Evolutionary conservation across 2,888 invertebrate species (phyloP).

Genomic region (Trimorus sp.): DNA sequence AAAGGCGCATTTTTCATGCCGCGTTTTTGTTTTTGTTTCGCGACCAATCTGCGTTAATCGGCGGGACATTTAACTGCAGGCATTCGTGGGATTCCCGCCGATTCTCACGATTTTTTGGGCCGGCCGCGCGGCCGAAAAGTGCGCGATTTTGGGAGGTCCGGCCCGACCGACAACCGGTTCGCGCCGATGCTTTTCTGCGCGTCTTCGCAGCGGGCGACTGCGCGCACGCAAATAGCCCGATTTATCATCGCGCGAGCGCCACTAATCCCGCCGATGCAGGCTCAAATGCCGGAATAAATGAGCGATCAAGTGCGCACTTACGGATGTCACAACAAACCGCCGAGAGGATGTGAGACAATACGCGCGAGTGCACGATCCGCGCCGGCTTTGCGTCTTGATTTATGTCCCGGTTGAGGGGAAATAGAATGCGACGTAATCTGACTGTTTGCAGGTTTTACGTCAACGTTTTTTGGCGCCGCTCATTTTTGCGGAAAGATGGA

Average conservation of each 20-base stretch:
- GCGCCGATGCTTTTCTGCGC: constrained; percentile 37
- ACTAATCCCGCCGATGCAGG: constrained; percentile 72
- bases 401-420: too few species aligned
- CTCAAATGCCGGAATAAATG: constrained; percentile 45
- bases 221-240: constrained; percentile 73
- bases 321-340: constrained; percentile 33
- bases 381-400: too few species aligned
- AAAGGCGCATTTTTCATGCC: constrained; percentile 24
- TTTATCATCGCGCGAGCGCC: constrained; percentile 78
- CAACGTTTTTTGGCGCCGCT: too few species aligned
- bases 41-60: constrained; percentile 37
- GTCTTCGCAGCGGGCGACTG: constrained; percentile 72
- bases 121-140: neutral
- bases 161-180: constrained; percentile 27
- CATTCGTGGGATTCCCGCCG: constrained; percentile 47
- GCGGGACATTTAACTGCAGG: constrained; percentile 27
- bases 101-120: constrained; percentile 48
- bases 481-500: too few species aligned
- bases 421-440: too few species aligned
- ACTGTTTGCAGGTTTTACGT: too few species aligned
- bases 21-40: constrained; percentile 16
- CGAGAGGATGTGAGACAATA: constrained; percentile 50
- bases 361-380: constrained; percentile 37
- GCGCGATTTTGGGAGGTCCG: constrained; percentile 38
- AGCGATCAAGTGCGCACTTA: constrained; percentile 46